Base-by-base conservation (phyloP, 92 coral and sea anemone genomes). In the Porites rus region DNA sequence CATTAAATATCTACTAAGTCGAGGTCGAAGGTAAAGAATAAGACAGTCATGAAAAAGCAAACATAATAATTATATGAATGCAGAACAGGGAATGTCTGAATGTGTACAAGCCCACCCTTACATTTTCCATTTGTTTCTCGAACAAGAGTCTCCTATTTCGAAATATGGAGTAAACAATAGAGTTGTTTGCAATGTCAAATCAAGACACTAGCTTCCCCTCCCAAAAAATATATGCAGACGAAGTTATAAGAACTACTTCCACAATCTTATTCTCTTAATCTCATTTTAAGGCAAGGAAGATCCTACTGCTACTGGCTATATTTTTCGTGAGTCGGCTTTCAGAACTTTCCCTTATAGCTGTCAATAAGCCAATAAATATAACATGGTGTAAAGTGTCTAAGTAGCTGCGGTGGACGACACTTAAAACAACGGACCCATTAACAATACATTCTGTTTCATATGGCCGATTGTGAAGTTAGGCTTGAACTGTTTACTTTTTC, bases 281-380 rank as follows among this genome's bases (percentile, higher is more conserved):
- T 12, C 72, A 51, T 60, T 78, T 77, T 51, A 20, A 60, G 50
- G 22, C 63, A 31, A 52, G 20, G 8, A 24, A 19, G 22, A 24
- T 68, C 22, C 16, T 24, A 69, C 50, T 69, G 60, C 43, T 53
- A 28, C 84, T 17, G 24, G 67, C 19, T 69, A 54, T 11, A 21
- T 80, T 13, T 72, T 81, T 69, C 85, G 85, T 81, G 85, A 81
- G 76, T 74, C 56, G 52, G 65, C 74, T n/a, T 31, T 31, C 56
- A 61, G 58, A 31, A 46, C 51, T n/a, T 25, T 46, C 76, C 67
- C 69, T 69, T 69, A 54, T 81, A 81, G 38, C 85, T 81, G 85
- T 81, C 85, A 81, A 24, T 81, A 69, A 81, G 85, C 76, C 85
- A 81, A 81, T 81, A 81, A 70, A 69, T 70, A 69, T 53, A 69